Evolutionary conservation across 2,888 invertebrate genomes (phyloP).

Genomic region (Thymelicus sylvestris): DNA sequence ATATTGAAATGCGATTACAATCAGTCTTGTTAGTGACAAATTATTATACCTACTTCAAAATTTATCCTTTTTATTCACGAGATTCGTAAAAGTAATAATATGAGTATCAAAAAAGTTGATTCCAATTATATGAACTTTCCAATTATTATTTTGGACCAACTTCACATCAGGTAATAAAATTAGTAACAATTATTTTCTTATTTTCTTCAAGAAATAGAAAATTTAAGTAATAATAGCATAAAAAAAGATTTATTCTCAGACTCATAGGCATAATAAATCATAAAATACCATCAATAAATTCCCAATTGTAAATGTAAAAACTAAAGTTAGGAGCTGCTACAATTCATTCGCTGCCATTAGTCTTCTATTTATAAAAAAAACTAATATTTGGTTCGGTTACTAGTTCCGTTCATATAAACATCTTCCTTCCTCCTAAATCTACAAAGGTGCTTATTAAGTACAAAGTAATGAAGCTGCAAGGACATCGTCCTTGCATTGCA

Average conservation of each 20-base stretch:
- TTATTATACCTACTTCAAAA: background rate
- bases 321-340: too few relatives aligned
- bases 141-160: background rate
- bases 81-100: background rate
- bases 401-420: slow-evolving; percentile 14
- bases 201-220: too few relatives aligned
- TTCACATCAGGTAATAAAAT: background rate
- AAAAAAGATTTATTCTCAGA: too few relatives aligned
- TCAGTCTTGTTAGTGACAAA: slow-evolving; percentile 27
- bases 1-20: slow-evolving; percentile 22
- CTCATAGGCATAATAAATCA: too few relatives aligned
- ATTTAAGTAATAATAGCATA: too few relatives aligned
- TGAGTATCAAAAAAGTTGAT: background rate
- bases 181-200: too few relatives aligned
- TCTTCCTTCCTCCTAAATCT: slow-evolving; percentile 18
- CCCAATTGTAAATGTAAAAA: too few relatives aligned
- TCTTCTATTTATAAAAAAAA: background rate
- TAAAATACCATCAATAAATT: too few relatives aligned
- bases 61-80: background rate
- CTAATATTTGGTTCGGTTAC: slow-evolving; percentile 23
- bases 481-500: slow-evolving; percentile 20
- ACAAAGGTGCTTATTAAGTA: slow-evolving; percentile 42
- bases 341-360: slow-evolving; percentile 2
- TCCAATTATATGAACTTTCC: background rate
- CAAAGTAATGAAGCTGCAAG: slow-evolving; percentile 40